Percentiles rank a stretch among this genome's conserved stretches.
Conservation (phyloP, 2,113 vertebrate genomes). For the Marmota monax region DNA sequence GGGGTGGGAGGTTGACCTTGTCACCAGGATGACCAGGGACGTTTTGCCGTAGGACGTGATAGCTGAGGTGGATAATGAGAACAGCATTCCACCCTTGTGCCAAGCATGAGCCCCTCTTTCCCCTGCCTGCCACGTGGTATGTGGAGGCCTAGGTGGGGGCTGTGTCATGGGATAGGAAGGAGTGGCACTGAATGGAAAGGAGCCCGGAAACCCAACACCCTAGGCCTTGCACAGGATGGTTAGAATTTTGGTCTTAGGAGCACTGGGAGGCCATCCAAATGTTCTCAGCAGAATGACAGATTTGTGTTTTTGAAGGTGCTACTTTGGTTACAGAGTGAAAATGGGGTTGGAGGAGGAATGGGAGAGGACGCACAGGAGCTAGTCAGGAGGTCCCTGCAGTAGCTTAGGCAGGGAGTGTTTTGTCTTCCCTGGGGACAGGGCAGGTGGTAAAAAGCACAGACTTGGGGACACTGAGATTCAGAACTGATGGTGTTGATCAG, state of each 20-base stretch:
- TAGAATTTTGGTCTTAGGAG: not conserved
- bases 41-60: not conserved
- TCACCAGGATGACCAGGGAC: not conserved
- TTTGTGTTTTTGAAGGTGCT: not conserved
- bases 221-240: not conserved
- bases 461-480: not conserved
- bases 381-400: not conserved
- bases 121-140: no score
- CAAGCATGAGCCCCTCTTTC: no score
- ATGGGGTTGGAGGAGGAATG: not conserved
- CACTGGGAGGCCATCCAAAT: not conserved
- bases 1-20: not conserved
- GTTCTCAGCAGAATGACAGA: not conserved
- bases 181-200: not conserved
- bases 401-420: not conserved
- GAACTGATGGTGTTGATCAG: not conserved
- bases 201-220: rapidly evolving
- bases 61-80: not conserved
- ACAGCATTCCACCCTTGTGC: no score
- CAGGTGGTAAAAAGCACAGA: no score
- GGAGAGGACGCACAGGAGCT: not conserved
- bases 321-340: not conserved
- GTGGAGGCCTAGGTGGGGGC: not conserved
- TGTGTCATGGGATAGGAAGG: no score
- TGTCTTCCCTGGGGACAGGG: not conserved